Conservation (phyloP, 2,113 vertebrate genomes). For the Chiloscyllium plagiosum region DNA sequence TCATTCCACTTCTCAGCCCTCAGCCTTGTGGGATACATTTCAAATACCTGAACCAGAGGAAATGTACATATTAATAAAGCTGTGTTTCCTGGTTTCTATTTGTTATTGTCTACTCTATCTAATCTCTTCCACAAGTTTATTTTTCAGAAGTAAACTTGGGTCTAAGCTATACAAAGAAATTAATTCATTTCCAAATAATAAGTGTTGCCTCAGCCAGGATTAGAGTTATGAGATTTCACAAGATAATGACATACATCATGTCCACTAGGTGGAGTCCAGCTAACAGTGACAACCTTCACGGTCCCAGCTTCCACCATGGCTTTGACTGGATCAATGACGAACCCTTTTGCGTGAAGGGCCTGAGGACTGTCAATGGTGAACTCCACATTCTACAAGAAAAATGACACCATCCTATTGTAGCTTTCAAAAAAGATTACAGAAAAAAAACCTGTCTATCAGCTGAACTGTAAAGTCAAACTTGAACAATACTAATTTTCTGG, state of each 20-base stretch:
- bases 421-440: background rate
- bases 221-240: background rate
- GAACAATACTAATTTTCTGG: background rate
- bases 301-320: conserved; percentile 62
- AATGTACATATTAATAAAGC: background rate
- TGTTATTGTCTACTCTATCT: background rate
- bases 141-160: background rate
- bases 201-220: background rate
- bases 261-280: conserved; percentile 69
- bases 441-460: background rate
- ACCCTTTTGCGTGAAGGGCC: conserved; percentile 65
- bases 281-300: conserved; percentile 58
- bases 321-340: conserved; percentile 58
- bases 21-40: too few relatives aligned
- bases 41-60: background rate
- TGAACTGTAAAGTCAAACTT: background rate
- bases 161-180: background rate
- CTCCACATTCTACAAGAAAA: conserved; percentile 54
- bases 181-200: background rate
- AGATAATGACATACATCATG: conserved; percentile 55
- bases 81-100: background rate
- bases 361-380: conserved; percentile 60
- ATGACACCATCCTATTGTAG: background rate
- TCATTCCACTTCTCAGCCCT: background rate
- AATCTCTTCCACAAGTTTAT: background rate